Percentiles rank a stretch among this genome's conserved stretches.
Evolutionary conservation across 2,888 invertebrate species (phyloP).

Genomic region (Drosophila rellima): DNA sequence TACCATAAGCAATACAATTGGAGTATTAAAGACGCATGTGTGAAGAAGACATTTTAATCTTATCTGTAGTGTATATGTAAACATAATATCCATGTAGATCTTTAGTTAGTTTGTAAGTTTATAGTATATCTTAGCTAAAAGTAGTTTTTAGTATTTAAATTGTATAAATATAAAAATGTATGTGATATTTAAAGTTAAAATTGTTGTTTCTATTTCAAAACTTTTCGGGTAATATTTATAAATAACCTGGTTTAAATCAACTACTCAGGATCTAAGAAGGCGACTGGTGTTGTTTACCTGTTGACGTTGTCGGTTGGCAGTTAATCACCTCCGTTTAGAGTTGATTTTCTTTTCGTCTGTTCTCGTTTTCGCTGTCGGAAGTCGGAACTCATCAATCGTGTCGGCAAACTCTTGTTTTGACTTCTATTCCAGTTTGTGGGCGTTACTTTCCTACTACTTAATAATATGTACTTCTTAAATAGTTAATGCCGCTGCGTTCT

Average conservation of each 20-base stretch:
- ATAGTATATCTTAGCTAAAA: slow-evolving; percentile 21
- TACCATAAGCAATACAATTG: slow-evolving; percentile 33
- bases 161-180: slow-evolving; percentile 40
- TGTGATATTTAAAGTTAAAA: slow-evolving; percentile 57
- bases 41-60: slow-evolving; percentile 28
- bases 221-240: slow-evolving; percentile 31
- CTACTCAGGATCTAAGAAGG: slow-evolving; percentile 54
- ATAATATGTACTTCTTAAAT: slow-evolving; percentile 29
- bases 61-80: slow-evolving; percentile 6
- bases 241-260: slow-evolving; percentile 70
- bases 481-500: slow-evolving; percentile 20
- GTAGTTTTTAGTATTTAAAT: slow-evolving; percentile 21
- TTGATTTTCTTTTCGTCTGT: slow-evolving; percentile 13
- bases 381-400: slow-evolving; percentile 81
- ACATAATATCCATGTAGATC: slow-evolving; percentile 8
- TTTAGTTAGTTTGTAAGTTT: slow-evolving; percentile 21
- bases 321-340: slow-evolving; percentile 65
- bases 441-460: slow-evolving; percentile 65
- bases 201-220: slow-evolving; percentile 13
- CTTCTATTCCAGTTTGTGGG: slow-evolving; percentile 63
- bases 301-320: slow-evolving; percentile 66
- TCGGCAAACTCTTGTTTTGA: slow-evolving; percentile 72
- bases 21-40: slow-evolving; percentile 11
- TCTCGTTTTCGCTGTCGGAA: slow-evolving; percentile 61
- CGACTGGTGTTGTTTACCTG: slow-evolving; percentile 64